Base-by-base conservation (phyloP, 2,888 invertebrate genomes). In the Erebia palarica region DNA sequence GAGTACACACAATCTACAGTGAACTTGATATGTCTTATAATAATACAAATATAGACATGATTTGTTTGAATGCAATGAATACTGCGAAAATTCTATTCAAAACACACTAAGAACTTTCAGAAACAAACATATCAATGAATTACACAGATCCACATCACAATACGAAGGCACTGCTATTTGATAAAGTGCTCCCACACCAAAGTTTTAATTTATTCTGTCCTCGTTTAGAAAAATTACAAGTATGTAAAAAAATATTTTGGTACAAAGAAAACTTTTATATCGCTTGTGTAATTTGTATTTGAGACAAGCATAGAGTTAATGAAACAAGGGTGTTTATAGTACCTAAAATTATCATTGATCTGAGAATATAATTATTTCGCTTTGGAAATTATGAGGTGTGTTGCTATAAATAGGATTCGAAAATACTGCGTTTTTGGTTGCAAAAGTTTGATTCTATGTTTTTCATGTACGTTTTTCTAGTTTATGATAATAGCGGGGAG, bases 101-200 rank as follows among this genome's bases (percentile, higher is more conserved):
- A 66, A 74, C 67, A 44, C 14, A 44, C 61, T 61, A 58, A 36
- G 18, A n/a, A 61, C 58, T 74, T 68, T 57, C 47, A 44, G 36
- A 73, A 72, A 66, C 58, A 70, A 65, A 75, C 69, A 69, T 78
- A 79, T 76, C 73, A 79, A 79, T 79, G 81, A 81, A 79, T 79
- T 58, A 27, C 75, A 81, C 73, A 78, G 82, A 82, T 82, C 82
- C 81, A 71, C 67, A 82, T 82, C 83, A 84, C 83, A 83, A 82
- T 82, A 82, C 80, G 84, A 91, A 91, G 91, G 91, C 91, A 91
- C 91, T 91, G 90, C 86, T 84, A 86, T 87, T 76, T 76, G 81
- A 81, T 79, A 75, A 78, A 80, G 79, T 76, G 67, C 72, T 55
- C 55, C 55, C 55, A 18, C 3, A 7, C 55, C 8, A 7, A 18